Conservation (phyloP, 2,797 vertebrate genomes). For the Anabas testudineus region DNA sequence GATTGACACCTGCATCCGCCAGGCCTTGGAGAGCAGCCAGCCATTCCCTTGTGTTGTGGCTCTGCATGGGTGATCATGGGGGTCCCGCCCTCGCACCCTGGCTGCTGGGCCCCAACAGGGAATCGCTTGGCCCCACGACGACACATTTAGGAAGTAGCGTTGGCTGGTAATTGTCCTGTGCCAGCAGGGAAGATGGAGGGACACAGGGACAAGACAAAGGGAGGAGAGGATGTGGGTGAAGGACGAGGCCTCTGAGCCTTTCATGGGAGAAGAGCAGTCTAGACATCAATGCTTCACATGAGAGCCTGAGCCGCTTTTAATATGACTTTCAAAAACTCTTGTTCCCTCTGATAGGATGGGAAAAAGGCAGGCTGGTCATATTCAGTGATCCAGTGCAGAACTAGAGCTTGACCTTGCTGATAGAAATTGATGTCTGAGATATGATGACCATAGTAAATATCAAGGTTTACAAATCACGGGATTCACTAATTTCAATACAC, state of each 20-base stretch:
- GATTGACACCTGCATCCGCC: slow-evolving; percentile 76
- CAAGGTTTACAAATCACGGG: slow-evolving; percentile 14
- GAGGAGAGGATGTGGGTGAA: slow-evolving; percentile 64
- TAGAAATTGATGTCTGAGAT: slow-evolving; percentile 31
- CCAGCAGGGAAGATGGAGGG: slow-evolving; percentile 70
- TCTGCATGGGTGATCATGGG: slow-evolving; percentile 70
- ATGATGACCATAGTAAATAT: neutral
- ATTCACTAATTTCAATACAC: neutral
- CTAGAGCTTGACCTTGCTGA: slow-evolving; percentile 57
- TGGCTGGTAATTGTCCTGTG: slow-evolving; percentile 76
- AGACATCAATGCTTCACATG: slow-evolving; percentile 72
- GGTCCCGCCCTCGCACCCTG: slow-evolving; percentile 53
- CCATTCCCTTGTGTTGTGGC: slow-evolving; percentile 65
- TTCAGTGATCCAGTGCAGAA: slow-evolving; percentile 41
- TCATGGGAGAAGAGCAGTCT: slow-evolving; percentile 67
- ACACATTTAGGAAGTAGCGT: slow-evolving; percentile 80
- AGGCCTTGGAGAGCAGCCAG: slow-evolving; percentile 63
- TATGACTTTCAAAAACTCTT: slow-evolving; percentile 55
- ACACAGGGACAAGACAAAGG: slow-evolving; percentile 63
- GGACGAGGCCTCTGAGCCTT: slow-evolving; percentile 61
- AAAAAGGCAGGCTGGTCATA: slow-evolving; percentile 35
- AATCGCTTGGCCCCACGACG: slow-evolving; percentile 47
- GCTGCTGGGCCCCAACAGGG: slow-evolving; percentile 58
- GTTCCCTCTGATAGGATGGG: slow-evolving; percentile 39
- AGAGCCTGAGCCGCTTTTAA: slow-evolving; percentile 62